These are phyloP conservation scores for Trichopoda pennipes DNA, from an alignment of 2,888 invertebrate genomes.

Conservation along the genomic window DNA sequence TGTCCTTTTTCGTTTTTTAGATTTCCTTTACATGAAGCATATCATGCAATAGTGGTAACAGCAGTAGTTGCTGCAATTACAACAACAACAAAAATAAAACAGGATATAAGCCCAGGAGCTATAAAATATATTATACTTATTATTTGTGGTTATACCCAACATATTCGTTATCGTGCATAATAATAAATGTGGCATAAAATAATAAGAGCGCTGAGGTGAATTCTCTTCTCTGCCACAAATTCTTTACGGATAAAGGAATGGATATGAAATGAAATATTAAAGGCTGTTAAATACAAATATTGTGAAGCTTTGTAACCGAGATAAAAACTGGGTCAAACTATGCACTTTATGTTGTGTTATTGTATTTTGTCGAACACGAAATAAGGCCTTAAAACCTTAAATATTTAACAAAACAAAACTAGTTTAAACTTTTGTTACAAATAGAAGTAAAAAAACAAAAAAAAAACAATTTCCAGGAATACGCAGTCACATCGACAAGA, in stretches of 20 bases:
- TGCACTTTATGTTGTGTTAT: slow-evolving; percentile 35
- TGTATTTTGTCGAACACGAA: slow-evolving; percentile 38
- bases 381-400: slow-evolving; percentile 4
- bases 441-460: not conserved
- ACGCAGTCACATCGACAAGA: not conserved
- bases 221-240: slow-evolving; percentile 8
- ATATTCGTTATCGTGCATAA: slow-evolving; percentile 1
- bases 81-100: slow-evolving; percentile 27
- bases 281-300: slow-evolving; percentile 41
- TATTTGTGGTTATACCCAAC: slow-evolving; percentile 46
- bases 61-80: not conserved
- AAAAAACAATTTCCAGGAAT: slow-evolving; percentile 10
- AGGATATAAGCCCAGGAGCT: slow-evolving; percentile 58
- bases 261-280: slow-evolving; percentile 36
- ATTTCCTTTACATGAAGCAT: slow-evolving; percentile 33
- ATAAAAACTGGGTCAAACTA: slow-evolving; percentile 64
- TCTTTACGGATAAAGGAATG: slow-evolving; percentile 17
- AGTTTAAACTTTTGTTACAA: slow-evolving; percentile 48
- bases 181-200: slow-evolving; percentile 43
- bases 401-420: slow-evolving; percentile 23
- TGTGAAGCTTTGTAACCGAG: slow-evolving; percentile 27
- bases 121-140: slow-evolving; percentile 52
- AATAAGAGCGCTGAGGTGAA: slow-evolving; percentile 15
- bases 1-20: slow-evolving; percentile 24
- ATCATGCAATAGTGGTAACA: slow-evolving; percentile 5